Base-by-base conservation (phyloP, 2,888 invertebrate species). In the Lithophane semibrunnea region DNA sequence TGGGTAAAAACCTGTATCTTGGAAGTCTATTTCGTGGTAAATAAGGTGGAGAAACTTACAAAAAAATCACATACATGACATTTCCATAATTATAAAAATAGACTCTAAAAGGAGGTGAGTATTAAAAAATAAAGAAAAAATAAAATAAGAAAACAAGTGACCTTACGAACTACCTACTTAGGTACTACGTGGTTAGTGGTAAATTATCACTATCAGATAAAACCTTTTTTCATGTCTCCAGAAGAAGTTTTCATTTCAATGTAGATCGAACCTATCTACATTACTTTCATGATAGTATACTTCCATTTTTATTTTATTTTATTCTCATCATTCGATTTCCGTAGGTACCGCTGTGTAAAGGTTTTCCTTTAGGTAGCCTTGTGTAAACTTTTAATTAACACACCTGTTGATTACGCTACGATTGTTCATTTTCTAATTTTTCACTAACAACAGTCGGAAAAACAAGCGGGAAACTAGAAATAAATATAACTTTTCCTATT, bases 391-490 rank as follows among this genome's bases (percentile, higher is more conserved):
- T 49, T 42, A 49, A 76, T 64, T 64, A 8, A 24, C 37, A 47
- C 49, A 67, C 29, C 7, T 56, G 61, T 67, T 44, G 37, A 75
- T 37, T 52, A 64, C 3, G 1, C 8, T 21, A 2, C 13, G 4
- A 74, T 42, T 16, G 37, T 70, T 18, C 3, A 58, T 52, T 58
- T 73, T 10, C 29, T 37, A 13, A 73, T 47, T 80, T 80, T 49
- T 75, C 16, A 24, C 42, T 37, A 58, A 68, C 67, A 64, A 64
- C 8, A 7, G 5, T 0, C 24, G 37, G 8, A 66, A 65, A 75
- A 69, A 76, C 68, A 54, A 76, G 29, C 49, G 37, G 16, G 1
- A 18, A 82, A 76, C 82, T 76, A 71, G 12, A 80, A 77, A 71
- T 64, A 80, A 71, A 77, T 37, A 73, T 18, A 74, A 67, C 65